phyloP scores from a whole-genome alignment of 2,888 invertebrate species.

The Lymantria dispar region DNA sequence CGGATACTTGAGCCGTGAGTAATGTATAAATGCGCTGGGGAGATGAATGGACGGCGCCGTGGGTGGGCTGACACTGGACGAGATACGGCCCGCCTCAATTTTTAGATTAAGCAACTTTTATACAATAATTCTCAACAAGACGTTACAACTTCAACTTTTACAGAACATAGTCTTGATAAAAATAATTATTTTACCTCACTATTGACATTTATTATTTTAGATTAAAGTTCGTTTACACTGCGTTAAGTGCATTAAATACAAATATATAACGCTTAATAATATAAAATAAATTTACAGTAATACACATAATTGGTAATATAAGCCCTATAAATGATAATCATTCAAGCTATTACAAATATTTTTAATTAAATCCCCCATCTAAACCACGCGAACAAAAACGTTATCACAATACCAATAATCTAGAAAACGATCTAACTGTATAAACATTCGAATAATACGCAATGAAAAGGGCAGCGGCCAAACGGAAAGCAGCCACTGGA shows the following conservation, averaged over 20 bases:
- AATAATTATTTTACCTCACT: background rate
- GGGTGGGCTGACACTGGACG: conserved; percentile 49
- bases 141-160: conserved; percentile 39
- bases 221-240: too few relatives aligned
- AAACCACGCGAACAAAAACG: conserved; percentile 67
- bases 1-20: conserved; percentile 83
- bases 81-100: conserved; percentile 62
- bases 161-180: background rate
- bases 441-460: conserved; percentile 80
- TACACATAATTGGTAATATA: conserved; percentile 10
- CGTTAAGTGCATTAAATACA: too few relatives aligned
- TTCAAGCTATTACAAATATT: conserved; percentile 62
- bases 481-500: conserved; percentile 27
- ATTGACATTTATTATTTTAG: background rate
- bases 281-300: background rate
- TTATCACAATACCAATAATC: conserved; percentile 80
- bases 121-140: conserved; percentile 57
- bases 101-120: conserved; percentile 66
- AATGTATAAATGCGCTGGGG: conserved; percentile 80
- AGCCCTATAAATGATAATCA: conserved; percentile 42
- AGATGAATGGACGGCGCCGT: conserved; percentile 69
- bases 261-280: too few relatives aligned
- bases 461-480: conserved; percentile 78
- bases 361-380: conserved; percentile 77
- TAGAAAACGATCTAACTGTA: conserved; percentile 80